Conservation (phyloP, 2,888 invertebrate species). For the Trachelus stipa region DNA sequence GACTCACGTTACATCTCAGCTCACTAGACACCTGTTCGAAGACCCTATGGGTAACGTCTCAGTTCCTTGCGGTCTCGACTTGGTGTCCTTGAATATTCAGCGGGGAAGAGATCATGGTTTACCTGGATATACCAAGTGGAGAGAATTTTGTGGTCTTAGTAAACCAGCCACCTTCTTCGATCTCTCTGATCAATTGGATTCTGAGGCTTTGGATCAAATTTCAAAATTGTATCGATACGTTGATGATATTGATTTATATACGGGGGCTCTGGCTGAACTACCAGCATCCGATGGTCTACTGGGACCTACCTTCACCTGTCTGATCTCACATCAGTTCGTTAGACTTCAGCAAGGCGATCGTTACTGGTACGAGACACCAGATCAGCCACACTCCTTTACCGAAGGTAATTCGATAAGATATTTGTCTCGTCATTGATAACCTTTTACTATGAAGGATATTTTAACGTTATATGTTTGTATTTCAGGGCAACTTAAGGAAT, state of each 20-base stretch:
- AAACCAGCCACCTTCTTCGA: constrained; percentile 75
- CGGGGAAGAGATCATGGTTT: constrained; percentile 90
- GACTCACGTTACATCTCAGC: constrained; percentile 68
- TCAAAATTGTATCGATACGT: constrained; percentile 78
- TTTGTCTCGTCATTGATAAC: not conserved
- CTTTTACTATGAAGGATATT: not conserved
- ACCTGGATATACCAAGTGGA: constrained; percentile 81
- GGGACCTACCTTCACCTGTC: constrained; percentile 87
- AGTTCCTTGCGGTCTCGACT: constrained; percentile 80
- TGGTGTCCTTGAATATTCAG: constrained; percentile 90
- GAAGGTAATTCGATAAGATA: constrained; percentile 67
- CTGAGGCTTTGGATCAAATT: constrained; percentile 74
- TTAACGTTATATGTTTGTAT: not conserved
- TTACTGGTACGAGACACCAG: constrained; percentile 87
- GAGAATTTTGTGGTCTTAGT: constrained; percentile 79
- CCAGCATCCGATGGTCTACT: constrained; percentile 79
- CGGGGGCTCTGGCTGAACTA: constrained; percentile 86
- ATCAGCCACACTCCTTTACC: constrained; percentile 75
- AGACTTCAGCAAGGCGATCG: constrained; percentile 85
- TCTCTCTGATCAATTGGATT: constrained; percentile 75
- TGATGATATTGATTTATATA: constrained; percentile 89
- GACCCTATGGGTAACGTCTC: constrained; percentile 59
- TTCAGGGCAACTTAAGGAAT: constrained; percentile 81
- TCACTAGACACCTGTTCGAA: constrained; percentile 79
- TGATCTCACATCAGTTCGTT: constrained; percentile 87